These are phyloP conservation scores for Phylloscopus trochilus DNA, from an alignment of 2,113 vertebrate species.

Conservation along the genomic window DNA sequence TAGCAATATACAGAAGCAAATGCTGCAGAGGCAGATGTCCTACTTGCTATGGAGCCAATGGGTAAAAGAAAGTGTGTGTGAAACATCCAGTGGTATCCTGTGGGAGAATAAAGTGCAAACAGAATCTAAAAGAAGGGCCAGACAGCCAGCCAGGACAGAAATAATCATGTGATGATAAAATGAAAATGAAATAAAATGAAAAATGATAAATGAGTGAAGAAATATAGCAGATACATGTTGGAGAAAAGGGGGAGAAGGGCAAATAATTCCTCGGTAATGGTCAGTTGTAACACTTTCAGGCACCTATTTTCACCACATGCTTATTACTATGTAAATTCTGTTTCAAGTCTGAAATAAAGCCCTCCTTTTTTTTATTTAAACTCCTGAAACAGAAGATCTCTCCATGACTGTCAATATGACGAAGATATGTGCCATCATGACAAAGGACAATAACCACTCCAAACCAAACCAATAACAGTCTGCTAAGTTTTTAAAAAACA, in stretches of 20 bases:
- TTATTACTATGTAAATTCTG: neutral
- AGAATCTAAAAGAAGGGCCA: neutral
- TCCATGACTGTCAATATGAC: neutral
- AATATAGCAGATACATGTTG: fast-evolving
- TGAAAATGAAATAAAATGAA: too few species aligned
- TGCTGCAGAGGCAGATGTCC: neutral
- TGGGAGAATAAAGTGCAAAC: neutral
- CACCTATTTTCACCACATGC: neutral
- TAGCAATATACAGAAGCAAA: neutral
- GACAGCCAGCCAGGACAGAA: neutral
- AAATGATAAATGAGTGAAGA: neutral
- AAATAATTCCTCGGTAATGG: neutral
- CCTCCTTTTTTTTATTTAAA: neutral
- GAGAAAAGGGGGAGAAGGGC: neutral
- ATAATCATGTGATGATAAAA: neutral
- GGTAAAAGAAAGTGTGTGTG: fast-evolving
- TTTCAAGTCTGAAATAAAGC: neutral
- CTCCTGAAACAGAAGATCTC: neutral
- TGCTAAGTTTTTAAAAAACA: neutral
- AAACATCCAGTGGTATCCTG: neutral
- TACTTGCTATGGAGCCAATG: neutral
- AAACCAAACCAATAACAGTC: neutral
- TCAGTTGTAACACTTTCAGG: neutral
- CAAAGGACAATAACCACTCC: neutral
- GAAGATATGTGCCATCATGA: neutral